Base-by-base conservation (phyloP, 23 tunicate species). In the Diplosoma virens region DNA sequence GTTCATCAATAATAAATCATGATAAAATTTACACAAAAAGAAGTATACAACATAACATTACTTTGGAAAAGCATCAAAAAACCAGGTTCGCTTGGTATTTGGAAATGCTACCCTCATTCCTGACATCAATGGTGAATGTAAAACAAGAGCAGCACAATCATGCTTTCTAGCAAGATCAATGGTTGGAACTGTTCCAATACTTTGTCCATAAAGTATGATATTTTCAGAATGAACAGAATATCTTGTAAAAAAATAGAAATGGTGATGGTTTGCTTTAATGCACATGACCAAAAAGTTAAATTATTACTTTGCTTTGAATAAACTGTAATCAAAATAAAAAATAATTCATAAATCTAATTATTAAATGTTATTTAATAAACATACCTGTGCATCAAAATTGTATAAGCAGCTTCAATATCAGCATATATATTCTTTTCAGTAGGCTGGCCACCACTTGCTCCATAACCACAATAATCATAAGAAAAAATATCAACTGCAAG, bases 101-200 rank as follows among this genome's bases (percentile, higher is more conserved):
- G 99, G 99, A 55, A 94, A 94, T 14, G 94, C 95, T 24, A 94
- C 99, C 56, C 99, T 55, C 79, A 94, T 28, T 16, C 99, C 99
- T 16, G 90, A 82, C 17, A 88, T 64, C 24, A 94, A 52, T 11
- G 99, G 99, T 25, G 99, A 88, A 54, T 94, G 99, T 11, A 94
- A 65, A 18, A 94, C 74, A 37, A 94, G 90, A 2, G 95, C 99
- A 28, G 85, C 99, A 68, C 95, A 94, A 61, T 94, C 91, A 48
- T 72, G 80, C 50, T 94, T 94, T 33, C 32, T 74, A 1, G 95
- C 99, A 1, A 94, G 84, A 61, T 94, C 99, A 48, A 88, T 80
- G 6, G 99, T 94, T 28, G 99, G 95, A 23, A 88, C 99, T 1
- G 99, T 94, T 25, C 99, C 99, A 56, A 94, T 94, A 47, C 90